Conservation (phyloP, 2,797 vertebrate species). For the Lacerta viridis region DNA sequence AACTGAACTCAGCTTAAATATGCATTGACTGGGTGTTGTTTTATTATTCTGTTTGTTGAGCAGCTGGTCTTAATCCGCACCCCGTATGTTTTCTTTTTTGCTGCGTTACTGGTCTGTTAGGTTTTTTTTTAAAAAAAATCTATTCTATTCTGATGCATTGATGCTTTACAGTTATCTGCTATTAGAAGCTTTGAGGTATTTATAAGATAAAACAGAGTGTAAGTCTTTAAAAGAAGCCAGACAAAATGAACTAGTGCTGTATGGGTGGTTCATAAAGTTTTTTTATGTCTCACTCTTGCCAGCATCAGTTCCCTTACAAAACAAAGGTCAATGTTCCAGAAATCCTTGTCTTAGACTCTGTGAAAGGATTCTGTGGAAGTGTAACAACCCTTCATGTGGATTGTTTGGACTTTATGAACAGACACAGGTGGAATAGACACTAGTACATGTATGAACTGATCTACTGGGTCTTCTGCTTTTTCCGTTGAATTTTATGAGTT, state of each 20-base stretch:
- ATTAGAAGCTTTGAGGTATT: neutral
- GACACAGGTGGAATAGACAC: too few relatives aligned
- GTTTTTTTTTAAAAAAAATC: neutral
- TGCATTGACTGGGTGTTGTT: neutral
- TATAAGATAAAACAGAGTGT: neutral
- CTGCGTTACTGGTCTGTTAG: neutral
- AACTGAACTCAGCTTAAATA: neutral
- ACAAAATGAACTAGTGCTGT: neutral
- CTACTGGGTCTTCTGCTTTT: too few relatives aligned
- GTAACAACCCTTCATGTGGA: too few relatives aligned
- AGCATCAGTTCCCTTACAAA: neutral
- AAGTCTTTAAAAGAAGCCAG: neutral
- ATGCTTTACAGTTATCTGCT: neutral
- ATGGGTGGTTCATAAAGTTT: neutral
- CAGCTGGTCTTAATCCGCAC: too few relatives aligned
- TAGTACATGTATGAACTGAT: too few relatives aligned
- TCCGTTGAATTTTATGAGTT: too few relatives aligned
- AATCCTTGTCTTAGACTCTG: too few relatives aligned
- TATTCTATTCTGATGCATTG: neutral
- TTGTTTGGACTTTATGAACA: too few relatives aligned
- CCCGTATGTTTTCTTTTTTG: neutral
- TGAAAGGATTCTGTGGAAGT: too few relatives aligned
- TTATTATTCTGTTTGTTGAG: neutral
- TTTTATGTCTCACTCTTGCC: neutral
- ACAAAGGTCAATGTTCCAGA: too few relatives aligned